These are phyloP conservation scores for Kryptolebias marmoratus DNA, from an alignment of 2,113 vertebrate species.

Conservation along the genomic window DNA sequence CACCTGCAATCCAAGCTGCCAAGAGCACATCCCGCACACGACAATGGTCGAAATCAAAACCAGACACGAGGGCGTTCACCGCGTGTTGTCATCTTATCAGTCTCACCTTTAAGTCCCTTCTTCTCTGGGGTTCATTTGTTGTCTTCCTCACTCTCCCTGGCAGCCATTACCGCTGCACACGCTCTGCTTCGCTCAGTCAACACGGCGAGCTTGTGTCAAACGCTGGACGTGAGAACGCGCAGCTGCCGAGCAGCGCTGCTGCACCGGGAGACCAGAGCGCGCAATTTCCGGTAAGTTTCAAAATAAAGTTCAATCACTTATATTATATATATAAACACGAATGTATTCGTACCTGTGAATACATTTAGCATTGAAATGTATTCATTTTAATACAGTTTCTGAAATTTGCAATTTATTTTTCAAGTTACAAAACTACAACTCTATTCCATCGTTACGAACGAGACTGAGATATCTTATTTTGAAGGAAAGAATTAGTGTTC, in stretches of 20 bases:
- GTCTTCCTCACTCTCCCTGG: slow-evolving; percentile 69
- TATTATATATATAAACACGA: too few relatives aligned
- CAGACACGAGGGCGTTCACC: background rate
- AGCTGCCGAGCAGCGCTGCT: slow-evolving; percentile 44
- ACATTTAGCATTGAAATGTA: background rate
- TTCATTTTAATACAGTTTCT: background rate
- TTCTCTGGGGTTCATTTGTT: slow-evolving; percentile 65
- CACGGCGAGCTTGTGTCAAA: slow-evolving; percentile 51
- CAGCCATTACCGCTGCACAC: slow-evolving; percentile 77
- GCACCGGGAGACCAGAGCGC: background rate
- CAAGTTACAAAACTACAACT: background rate
- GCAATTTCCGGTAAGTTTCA: slow-evolving; percentile 46
- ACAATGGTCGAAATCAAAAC: background rate
- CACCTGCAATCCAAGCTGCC: slow-evolving; percentile 49
- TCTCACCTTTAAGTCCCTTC: slow-evolving; percentile 60
- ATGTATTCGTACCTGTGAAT: background rate
- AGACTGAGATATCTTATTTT: too few relatives aligned
- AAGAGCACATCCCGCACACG: slow-evolving; percentile 4
- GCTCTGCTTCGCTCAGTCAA: slow-evolving; percentile 49
- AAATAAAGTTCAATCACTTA: slow-evolving; percentile 27
- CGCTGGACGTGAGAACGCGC: slow-evolving; percentile 53
- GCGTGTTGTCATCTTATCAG: background rate
- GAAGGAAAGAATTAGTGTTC: too few relatives aligned
- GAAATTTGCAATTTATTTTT: background rate
- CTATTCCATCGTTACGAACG: too few relatives aligned